Evolutionary conservation across 2,797 vertebrate species (phyloP).

Genomic region (Chaenodraco wilsoni): DNA sequence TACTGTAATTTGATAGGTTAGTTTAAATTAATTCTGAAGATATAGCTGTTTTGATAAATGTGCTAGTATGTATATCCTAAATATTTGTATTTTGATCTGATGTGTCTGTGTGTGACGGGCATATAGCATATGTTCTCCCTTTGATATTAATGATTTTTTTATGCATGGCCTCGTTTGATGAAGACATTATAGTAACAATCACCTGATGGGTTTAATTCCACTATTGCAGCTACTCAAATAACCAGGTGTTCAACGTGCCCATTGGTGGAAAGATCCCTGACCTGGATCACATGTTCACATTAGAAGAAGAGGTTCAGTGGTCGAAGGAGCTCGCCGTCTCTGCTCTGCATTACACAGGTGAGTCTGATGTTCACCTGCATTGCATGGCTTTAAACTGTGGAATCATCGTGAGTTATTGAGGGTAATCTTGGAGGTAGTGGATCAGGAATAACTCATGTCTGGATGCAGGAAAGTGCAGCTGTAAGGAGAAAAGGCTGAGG

Average conservation of each 20-base stretch:
- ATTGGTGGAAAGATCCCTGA: constrained; percentile 89
- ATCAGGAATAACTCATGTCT: constrained; percentile 5
- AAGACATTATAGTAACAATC: background rate
- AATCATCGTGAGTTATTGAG: background rate
- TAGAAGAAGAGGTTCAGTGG: constrained; percentile 84
- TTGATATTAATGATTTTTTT: no score
- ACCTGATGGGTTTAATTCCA: background rate
- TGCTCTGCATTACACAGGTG: constrained; percentile 88
- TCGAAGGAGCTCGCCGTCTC: constrained; percentile 88
- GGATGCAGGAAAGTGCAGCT: constrained; percentile 88
- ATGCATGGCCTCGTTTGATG: no score
- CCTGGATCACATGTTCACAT: constrained; percentile 70
- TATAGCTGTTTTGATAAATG: no score
- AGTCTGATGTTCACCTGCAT: constrained; percentile 8
- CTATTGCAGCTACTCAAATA: constrained; percentile 76
- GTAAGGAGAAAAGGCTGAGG: constrained; percentile 89
- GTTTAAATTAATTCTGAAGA: no score
- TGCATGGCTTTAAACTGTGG: background rate
- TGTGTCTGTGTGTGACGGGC: no score
- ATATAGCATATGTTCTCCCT: no score
- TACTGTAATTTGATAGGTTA: no score
- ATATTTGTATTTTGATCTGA: no score
- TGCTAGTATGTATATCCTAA: no score
- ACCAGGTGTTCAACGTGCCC: constrained; percentile 85
- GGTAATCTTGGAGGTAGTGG: background rate